A percentile compares a stretch with the other conserved stretches of the same genome.
Conservation (phyloP, 2,113 vertebrate genomes). For the Strix aluco region DNA sequence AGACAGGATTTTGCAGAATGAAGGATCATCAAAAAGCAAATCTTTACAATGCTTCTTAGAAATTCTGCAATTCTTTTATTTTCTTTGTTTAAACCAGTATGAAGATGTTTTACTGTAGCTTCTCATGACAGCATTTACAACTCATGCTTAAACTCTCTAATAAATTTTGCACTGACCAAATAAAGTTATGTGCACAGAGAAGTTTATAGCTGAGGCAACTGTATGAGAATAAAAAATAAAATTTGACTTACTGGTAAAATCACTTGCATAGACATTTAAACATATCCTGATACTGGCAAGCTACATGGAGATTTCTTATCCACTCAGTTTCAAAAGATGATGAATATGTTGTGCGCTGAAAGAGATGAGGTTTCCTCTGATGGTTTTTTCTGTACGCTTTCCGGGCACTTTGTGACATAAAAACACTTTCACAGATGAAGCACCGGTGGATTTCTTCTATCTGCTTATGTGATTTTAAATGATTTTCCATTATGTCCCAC, state of each 20-base stretch:
- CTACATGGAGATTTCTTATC: constrained; percentile 14
- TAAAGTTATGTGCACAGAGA: neutral
- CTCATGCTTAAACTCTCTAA: neutral
- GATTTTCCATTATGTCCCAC: constrained; percentile 64
- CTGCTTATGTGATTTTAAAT: constrained; percentile 36
- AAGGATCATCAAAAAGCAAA: neutral
- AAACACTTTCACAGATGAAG: constrained; percentile 8
- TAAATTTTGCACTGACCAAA: neutral
- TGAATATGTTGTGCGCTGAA: neutral
- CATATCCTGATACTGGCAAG: neutral
- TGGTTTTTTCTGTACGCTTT: constrained; percentile 8
- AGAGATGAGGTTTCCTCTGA: neutral
- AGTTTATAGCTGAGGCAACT: neutral
- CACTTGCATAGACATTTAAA: constrained; percentile 9
- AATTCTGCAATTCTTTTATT: neutral
- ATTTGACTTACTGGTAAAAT: constrained; percentile 55
- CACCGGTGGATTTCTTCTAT: constrained; percentile 13
- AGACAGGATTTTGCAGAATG: neutral
- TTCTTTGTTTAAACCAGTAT: neutral
- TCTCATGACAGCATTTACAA: neutral
- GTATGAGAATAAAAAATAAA: neutral
- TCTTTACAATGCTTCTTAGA: neutral
- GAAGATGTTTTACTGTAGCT: neutral
- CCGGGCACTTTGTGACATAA: neutral
- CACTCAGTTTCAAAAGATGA: constrained; percentile 7